These are phyloP conservation scores for Grapholita molesta DNA, from an alignment of 1,140 invertebrate species.

Conservation along the genomic window DNA sequence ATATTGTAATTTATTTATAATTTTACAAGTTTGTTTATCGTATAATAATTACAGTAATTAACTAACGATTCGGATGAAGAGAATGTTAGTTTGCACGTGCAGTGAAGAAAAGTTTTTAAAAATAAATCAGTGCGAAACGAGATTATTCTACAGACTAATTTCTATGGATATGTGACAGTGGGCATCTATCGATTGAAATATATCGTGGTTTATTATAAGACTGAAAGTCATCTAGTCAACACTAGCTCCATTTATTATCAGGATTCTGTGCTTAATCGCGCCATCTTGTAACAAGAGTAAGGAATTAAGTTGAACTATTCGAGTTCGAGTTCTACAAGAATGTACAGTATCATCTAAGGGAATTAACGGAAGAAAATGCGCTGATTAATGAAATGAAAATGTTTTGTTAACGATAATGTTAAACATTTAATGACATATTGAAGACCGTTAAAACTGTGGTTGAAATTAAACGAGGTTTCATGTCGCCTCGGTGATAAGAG, in stretches of 20 bases:
- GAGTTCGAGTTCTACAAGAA: background rate
- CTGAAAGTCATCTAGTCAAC: background rate
- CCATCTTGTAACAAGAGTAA: constrained; percentile 21
- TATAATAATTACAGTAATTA: background rate
- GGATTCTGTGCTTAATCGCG: constrained; percentile 13
- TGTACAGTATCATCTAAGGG: background rate
- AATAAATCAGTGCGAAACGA: background rate
- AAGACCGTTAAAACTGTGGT: background rate
- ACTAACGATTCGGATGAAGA: background rate
- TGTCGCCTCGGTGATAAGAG: background rate
- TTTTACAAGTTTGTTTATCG: background rate
- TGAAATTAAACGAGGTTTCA: background rate
- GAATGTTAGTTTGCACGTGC: background rate
- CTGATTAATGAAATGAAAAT: background rate
- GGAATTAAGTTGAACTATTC: background rate
- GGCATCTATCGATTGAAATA: background rate
- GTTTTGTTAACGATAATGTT: background rate
- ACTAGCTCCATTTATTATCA: background rate
- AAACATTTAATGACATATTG: background rate
- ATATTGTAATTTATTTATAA: background rate
- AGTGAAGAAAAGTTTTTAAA: background rate
- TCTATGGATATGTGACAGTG: constrained; percentile 59
- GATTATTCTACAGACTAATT: constrained; percentile 40
- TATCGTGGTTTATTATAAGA: background rate
- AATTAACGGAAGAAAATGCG: background rate